phyloP scores from a whole-genome alignment of 2,797 vertebrate genomes.

The Mycteria americana region DNA sequence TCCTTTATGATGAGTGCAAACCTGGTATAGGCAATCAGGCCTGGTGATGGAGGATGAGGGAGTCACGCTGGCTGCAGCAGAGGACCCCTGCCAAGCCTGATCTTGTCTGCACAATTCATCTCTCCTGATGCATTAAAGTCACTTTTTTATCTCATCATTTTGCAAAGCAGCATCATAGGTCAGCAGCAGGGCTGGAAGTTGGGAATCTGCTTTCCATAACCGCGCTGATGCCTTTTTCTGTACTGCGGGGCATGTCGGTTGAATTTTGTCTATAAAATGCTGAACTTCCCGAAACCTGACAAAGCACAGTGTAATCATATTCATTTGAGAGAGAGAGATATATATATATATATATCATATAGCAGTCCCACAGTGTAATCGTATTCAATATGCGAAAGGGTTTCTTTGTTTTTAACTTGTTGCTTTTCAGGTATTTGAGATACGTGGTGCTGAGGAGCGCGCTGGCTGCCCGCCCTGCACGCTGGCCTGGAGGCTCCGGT shows the following conservation, averaged over 20 bases:
- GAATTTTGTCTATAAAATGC: not conserved
- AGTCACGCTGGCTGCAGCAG: not conserved
- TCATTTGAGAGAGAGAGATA: no score
- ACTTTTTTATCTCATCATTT: not conserved
- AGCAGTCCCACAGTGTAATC: not conserved
- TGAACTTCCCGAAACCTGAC: not conserved
- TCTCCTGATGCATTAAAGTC: not conserved
- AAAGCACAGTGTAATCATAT: not conserved
- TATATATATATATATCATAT: no score
- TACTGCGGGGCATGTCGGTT: not conserved
- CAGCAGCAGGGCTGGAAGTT: not conserved
- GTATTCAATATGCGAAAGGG: not conserved
- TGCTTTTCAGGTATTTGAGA: not conserved
- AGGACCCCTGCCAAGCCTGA: no score
- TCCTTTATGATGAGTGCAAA: not conserved
- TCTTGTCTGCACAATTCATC: not conserved
- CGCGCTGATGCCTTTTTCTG: not conserved
- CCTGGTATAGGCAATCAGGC: not conserved
- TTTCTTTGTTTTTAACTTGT: not conserved
- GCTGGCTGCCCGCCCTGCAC: not conserved
- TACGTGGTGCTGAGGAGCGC: accelerated
- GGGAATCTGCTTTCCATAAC: not conserved
- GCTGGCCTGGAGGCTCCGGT: not conserved
- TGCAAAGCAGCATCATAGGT: no score
- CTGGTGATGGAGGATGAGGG: not conserved